Percentiles rank a stretch among this genome's conserved stretches.
Conservation (phyloP, 2,888 invertebrate species). For the Thera obeliscata region DNA sequence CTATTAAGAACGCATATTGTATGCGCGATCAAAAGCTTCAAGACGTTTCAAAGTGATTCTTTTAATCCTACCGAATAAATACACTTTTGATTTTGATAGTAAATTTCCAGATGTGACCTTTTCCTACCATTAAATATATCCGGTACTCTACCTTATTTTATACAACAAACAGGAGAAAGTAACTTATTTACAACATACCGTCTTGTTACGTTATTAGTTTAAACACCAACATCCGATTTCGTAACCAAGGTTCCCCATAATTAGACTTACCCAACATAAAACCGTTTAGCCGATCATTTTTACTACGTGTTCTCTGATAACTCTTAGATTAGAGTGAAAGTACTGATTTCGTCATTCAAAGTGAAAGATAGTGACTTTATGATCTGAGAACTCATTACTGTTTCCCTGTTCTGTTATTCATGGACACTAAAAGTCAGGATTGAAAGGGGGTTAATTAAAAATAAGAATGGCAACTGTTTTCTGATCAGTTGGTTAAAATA, state of each 20-base stretch:
- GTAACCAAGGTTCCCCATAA: constrained; percentile 13
- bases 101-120: too few relatives aligned
- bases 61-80: too few relatives aligned
- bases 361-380: constrained; percentile 48
- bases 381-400: constrained; percentile 44
- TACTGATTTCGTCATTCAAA: constrained; percentile 34
- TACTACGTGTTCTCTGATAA: constrained; percentile 21
- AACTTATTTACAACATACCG: neutral
- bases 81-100: too few relatives aligned
- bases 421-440: constrained; percentile 49
- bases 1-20: too few relatives aligned
- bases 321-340: constrained; percentile 35
- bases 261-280: constrained; percentile 20
- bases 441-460: constrained; percentile 36
- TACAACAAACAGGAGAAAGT: neutral
- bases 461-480: constrained; percentile 3
- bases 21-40: too few relatives aligned
- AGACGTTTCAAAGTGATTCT: too few relatives aligned
- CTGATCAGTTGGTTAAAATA: neutral
- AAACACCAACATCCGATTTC: constrained; percentile 16
- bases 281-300: constrained; percentile 21
- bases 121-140: too few relatives aligned
- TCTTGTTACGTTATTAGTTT: constrained; percentile 1
- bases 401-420: constrained; percentile 55
- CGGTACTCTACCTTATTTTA: too few relatives aligned